Evolutionary conservation across 2,888 invertebrate species (phyloP), one percentile per base, ranked within the genome.

Genomic region (Phorcus lineatus): DNA sequence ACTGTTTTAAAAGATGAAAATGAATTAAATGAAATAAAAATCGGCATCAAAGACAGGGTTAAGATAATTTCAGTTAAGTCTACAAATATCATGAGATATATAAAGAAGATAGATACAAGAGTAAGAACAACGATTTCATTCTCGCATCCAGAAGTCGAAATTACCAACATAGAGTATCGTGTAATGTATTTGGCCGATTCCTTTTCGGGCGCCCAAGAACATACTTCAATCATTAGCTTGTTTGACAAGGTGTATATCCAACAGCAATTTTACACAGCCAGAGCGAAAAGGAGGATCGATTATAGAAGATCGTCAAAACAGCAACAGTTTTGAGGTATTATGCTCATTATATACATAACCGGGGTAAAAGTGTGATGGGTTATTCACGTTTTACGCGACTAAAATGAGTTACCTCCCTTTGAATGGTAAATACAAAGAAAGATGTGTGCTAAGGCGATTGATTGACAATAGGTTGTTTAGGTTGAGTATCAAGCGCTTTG

Each of bases 221-320:
- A 36, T 36, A 36, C 70, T 36, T 70, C 70, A 4, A 70, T 70
- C 70, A 70, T 70, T 36, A 36, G 31, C 40, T 70, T 70, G 70
- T 70, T 70, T 70, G 70, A 70, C 70, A 70, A 36, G 28, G 31
- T 31, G n/a, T 19, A 70, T 70, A 70, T 70, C 70, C 70, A 24
- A 36, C 40, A 36, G 17, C 70, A 36, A 67, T 70, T 36, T 70
- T 36, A 70, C 28, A 19, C 36, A 19, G 19, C 9, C 31, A 31
- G 70, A 31, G 19, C 19, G 70, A 70, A 70, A 36, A 36, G 70
- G 36, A 70, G 40, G 70, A 70, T 70, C 70, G 40, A 70, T 70
- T 70, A 70, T 70, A 36, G 28, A 16, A 47, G 28, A 70, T 31
- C 70, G n/a, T 40, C 36, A 36, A 70, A 31, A 70, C 36, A 40